Evolutionary conservation across 2,797 vertebrate species (phyloP).

Genomic region (Tragelaphus eurycerus): DNA sequence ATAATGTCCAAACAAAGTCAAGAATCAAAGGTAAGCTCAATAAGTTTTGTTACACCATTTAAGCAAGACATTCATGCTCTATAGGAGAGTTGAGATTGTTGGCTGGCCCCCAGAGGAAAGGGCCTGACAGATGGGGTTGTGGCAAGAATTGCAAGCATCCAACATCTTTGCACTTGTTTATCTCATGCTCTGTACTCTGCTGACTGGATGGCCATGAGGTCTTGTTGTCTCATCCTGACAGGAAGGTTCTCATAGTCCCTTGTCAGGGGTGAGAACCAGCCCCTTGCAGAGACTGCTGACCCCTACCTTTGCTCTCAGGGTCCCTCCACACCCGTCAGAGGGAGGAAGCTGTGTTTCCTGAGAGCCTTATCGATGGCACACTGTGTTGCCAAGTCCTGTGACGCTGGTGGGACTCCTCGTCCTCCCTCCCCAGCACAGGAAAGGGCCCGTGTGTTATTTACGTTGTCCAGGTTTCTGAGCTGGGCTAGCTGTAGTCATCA

Average conservation of each 20-base stretch:
- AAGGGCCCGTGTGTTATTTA: conserved; percentile 64
- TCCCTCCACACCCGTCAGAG: conserved; percentile 39
- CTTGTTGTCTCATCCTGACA: conserved; percentile 65
- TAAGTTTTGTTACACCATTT: background rate
- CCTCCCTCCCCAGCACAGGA: conserved; percentile 64
- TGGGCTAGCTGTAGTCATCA: background rate
- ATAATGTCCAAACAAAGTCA: background rate
- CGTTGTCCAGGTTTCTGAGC: conserved; percentile 27
- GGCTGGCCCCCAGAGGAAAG: background rate
- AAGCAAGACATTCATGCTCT: background rate
- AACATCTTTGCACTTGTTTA: conserved; percentile 55
- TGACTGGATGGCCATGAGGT: background rate
- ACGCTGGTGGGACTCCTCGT: background rate
- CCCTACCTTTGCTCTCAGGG: conserved; percentile 57
- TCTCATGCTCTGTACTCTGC: conserved; percentile 9
- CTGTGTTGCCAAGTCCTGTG: conserved; percentile 50
- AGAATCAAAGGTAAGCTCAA: background rate
- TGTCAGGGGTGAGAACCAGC: conserved; percentile 43
- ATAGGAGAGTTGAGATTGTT: background rate
- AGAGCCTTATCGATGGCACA: conserved; percentile 49
- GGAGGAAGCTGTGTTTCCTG: conserved; percentile 76
- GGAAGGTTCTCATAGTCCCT: conserved; percentile 62
- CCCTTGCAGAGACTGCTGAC: conserved; percentile 60
- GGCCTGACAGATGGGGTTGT: background rate
- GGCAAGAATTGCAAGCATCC: background rate